phyloP scores from a whole-genome alignment of 2,888 invertebrate genomes.

The Myathropa florea region DNA sequence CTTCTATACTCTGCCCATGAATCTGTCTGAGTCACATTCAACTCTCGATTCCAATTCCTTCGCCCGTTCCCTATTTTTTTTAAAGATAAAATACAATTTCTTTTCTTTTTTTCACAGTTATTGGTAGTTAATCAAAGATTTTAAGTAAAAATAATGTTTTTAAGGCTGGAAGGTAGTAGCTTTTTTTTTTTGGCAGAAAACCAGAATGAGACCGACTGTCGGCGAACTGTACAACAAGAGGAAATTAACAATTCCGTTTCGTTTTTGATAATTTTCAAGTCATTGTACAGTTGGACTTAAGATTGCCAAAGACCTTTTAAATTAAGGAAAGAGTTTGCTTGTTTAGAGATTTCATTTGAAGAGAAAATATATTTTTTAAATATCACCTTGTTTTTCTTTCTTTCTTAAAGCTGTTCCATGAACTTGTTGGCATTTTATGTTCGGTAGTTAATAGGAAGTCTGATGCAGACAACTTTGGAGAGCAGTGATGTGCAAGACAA shows the following conservation, averaged over 20 bases:
- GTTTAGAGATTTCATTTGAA: slow-evolving; percentile 23
- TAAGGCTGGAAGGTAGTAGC: background rate
- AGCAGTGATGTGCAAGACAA: too few species aligned
- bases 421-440: slow-evolving; percentile 2
- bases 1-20: background rate
- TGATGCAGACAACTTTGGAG: too few species aligned
- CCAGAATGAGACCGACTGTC: background rate
- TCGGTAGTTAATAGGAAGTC: slow-evolving; percentile 19
- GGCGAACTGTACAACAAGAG: slow-evolving; percentile 37
- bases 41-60: background rate
- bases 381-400: slow-evolving; percentile 27
- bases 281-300: slow-evolving; percentile 22
- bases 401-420: slow-evolving; percentile 27
- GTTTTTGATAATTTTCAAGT: slow-evolving; percentile 19
- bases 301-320: background rate
- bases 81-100: background rate
- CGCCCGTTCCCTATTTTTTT: too few species aligned
- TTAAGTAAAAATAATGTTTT: background rate
- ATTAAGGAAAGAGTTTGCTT: background rate
- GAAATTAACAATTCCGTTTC: slow-evolving; percentile 4
- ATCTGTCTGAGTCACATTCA: background rate
- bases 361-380: slow-evolving; percentile 1
- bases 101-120: slow-evolving; percentile 24
- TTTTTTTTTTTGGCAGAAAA: background rate
- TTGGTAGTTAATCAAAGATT: background rate